Percentiles rank a stretch among this genome's conserved stretches.
Conservation (phyloP, 2,113 vertebrate genomes). For the Ptilorrhoa leucosticta region DNA sequence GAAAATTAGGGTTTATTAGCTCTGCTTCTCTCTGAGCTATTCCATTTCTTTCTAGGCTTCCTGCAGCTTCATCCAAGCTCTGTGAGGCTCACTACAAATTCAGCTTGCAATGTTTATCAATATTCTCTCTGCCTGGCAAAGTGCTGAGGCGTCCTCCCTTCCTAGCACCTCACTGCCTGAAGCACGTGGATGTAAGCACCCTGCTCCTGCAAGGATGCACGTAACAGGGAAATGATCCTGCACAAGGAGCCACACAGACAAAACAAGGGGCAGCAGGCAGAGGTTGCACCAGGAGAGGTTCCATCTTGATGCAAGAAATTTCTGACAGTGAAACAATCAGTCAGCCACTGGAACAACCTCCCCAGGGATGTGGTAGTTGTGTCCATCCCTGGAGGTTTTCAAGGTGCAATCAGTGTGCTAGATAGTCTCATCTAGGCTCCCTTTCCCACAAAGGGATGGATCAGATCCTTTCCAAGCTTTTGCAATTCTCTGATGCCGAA, state of each 20-base stretch:
- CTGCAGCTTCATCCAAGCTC: neutral
- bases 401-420: rapidly evolving
- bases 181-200: rapidly evolving
- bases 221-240: rapidly evolving
- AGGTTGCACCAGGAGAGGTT: neutral
- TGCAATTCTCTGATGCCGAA: neutral
- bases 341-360: neutral
- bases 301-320: neutral
- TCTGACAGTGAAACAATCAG: neutral
- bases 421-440: neutral
- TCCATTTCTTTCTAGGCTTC: neutral
- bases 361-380: rapidly evolving
- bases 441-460: neutral
- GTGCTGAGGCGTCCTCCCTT: neutral
- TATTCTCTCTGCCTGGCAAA: neutral
- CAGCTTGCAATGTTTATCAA: neutral
- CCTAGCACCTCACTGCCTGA: neutral
- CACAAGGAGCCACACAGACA: neutral
- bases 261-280: neutral
- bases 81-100: neutral
- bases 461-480: neutral
- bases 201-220: rapidly evolving
- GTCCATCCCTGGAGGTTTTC: neutral
- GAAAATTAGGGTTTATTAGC: neutral
- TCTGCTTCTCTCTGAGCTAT: neutral